Conservation (phyloP, 2,797 vertebrate genomes). For the Poeciliopsis infans region DNA sequence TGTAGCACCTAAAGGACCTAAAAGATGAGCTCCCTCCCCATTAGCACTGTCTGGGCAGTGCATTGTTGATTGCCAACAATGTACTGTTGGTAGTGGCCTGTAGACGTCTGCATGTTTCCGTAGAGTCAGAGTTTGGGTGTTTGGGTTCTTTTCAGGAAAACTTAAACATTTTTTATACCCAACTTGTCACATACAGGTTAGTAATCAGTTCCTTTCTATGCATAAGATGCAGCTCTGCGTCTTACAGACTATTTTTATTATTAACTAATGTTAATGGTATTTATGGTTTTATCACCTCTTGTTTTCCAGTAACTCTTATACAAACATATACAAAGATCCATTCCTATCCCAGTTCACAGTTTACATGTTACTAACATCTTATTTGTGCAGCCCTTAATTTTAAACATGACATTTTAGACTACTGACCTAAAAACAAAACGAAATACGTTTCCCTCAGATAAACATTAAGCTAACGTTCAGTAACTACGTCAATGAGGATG, state of each 20-base stretch:
- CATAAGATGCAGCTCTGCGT: neutral
- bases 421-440: no score
- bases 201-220: neutral
- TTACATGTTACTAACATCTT: no score
- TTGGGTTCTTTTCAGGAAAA: constrained; percentile 26
- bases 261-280: neutral
- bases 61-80: constrained; percentile 97
- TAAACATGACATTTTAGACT: no score
- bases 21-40: constrained; percentile 71
- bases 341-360: no score
- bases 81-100: constrained; percentile 90
- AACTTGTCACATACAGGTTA: neutral
- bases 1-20: constrained; percentile 34
- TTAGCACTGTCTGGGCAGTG: constrained; percentile 89
- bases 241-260: neutral
- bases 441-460: no score
- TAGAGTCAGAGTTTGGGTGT: constrained; percentile 58
- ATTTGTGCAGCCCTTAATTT: no score
- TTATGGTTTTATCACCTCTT: neutral
- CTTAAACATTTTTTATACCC: neutral
- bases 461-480: no score
- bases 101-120: constrained; percentile 84
- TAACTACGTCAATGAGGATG: no score
- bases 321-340: no score
- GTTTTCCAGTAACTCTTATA: neutral